phyloP scores from a whole-genome alignment of 2,113 vertebrate genomes.

The Siniperca knerii region DNA sequence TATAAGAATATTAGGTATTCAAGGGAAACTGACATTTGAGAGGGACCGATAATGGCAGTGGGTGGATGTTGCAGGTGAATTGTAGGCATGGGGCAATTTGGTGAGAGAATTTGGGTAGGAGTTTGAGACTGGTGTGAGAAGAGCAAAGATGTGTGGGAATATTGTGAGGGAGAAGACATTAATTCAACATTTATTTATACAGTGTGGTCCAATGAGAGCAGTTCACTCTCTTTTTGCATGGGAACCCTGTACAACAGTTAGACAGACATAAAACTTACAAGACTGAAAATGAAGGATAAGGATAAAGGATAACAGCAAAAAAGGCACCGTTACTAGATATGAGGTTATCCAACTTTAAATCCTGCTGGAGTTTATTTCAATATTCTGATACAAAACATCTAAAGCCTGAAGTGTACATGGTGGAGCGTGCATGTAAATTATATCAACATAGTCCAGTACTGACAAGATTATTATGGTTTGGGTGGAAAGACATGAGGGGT shows the following conservation, averaged over 20 bases:
- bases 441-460: background rate
- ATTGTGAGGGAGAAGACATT: background rate
- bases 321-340: background rate
- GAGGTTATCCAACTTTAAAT: background rate
- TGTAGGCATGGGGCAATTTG: conserved; percentile 6
- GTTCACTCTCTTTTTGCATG: background rate
- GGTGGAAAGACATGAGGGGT: background rate
- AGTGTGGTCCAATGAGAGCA: background rate
- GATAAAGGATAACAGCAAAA: background rate
- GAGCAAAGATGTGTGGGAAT: conserved; percentile 9
- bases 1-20: conserved; percentile 18
- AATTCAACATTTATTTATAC: background rate
- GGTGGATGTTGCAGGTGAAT: conserved; percentile 33
- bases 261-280: background rate
- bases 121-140: background rate
- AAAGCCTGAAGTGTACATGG: background rate
- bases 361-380: background rate
- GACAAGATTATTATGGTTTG: background rate
- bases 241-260: background rate
- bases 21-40: conserved; percentile 50
- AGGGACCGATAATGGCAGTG: conserved; percentile 8
- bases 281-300: background rate
- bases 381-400: background rate
- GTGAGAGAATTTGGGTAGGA: background rate
- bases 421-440: background rate